Evolutionary conservation across 2,888 invertebrate species (phyloP), one percentile per base, ranked within the genome.

Genomic region (Protonemura montana): DNA sequence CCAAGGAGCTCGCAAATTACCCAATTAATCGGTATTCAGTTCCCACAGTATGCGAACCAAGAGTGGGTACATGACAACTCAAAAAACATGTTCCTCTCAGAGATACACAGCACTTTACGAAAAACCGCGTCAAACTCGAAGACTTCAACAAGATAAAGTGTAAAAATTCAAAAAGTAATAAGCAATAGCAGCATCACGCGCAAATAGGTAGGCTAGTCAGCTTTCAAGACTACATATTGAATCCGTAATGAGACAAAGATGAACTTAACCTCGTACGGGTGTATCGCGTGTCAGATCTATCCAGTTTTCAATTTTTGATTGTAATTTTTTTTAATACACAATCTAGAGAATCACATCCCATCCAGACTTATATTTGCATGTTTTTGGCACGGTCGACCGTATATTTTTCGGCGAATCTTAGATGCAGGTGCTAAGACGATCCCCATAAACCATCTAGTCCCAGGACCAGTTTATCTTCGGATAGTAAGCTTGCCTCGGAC

Each of bases 401-500:
- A 78, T 10, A 26, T 78, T 26, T 25, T 21, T 81, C 29, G 81
- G 30, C 28, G 30, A 30, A 29, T 10, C 30, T 30, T 0, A 81
- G 30, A 30, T 81, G 81, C 81, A 81, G 81, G 81, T 81, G 81
- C 81, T 30, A 13, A 26, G 26, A 10, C 3, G 78, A 1, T 27
- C 21, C 41, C 7, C 83, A 83, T 83, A 83, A 83, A 83, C 42
- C 83, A 83, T 83, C 83, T n/a, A 16, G 29, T n/a, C 28, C 78
- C 82, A 83, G 26, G 83, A 83, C 83, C 83, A 83, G 83, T 83
- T 83, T 83, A 42, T 83, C 83, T 83, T 35, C n/a, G n/a, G n/a
- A 42, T 13, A 35, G 35, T 35, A n/a, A n/a, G 59, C 26, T n/a
- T 59, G 59, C 21, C 16, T 59, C 59, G 59, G 21, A 59, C 35